These are phyloP conservation scores for Xyrichtys novacula DNA, from an alignment of 2,797 vertebrate species.

Conservation along the genomic window DNA sequence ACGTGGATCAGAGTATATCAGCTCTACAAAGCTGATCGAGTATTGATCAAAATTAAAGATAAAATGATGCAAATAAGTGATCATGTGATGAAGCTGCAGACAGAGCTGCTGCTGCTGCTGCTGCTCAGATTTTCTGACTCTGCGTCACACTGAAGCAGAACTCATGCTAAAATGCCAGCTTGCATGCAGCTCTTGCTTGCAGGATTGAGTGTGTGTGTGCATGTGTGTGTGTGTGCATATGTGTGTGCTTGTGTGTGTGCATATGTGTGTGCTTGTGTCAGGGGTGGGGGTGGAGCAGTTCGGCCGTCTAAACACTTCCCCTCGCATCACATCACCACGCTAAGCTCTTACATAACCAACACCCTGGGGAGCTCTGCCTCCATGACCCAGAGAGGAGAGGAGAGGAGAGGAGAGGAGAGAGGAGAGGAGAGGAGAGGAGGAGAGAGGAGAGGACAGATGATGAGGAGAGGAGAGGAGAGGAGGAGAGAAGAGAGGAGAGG, in stretches of 20 bases:
- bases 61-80: background rate
- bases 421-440: background rate
- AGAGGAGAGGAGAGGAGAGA: background rate
- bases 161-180: slow-evolving; percentile 28
- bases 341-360: slow-evolving; percentile 60
- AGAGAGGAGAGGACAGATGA: background rate
- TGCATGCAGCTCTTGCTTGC: slow-evolving; percentile 28
- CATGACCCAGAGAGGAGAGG: slow-evolving; percentile 25
- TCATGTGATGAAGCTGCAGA: background rate
- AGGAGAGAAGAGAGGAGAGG: background rate
- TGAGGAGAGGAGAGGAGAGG: background rate
- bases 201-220: background rate
- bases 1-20: too few species aligned
- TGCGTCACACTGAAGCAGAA: slow-evolving; percentile 11
- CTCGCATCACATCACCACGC: slow-evolving; percentile 58
- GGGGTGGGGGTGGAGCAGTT: slow-evolving; percentile 32
- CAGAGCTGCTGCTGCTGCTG: background rate
- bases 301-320: slow-evolving; percentile 49
- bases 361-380: slow-evolving; percentile 38
- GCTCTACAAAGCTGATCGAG: background rate
- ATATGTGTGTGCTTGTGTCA: background rate
- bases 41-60: background rate
- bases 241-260: slow-evolving; percentile 4
- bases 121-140: slow-evolving; percentile 11
- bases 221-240: slow-evolving; percentile 19